Conservation (phyloP, 2,888 invertebrate genomes). For the Andrena praecox region DNA sequence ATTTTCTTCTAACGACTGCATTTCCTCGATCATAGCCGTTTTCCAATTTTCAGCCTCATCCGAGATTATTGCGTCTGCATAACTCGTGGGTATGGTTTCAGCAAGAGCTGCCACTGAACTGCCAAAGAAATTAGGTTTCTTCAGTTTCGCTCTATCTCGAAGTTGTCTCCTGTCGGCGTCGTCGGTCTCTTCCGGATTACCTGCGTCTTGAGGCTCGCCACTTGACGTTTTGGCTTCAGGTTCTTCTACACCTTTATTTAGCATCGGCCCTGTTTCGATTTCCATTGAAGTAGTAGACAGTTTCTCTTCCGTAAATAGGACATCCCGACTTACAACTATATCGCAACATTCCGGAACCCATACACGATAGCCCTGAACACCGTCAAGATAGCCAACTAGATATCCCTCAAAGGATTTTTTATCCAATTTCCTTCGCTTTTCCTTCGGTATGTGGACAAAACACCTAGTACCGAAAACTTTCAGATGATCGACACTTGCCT, state of each 20-base stretch:
- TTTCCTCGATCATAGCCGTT: background rate
- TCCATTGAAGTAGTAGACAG: background rate
- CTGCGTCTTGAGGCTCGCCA: background rate
- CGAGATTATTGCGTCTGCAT: background rate
- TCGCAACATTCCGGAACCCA: background rate
- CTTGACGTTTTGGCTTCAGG: background rate
- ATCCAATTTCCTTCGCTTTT: background rate
- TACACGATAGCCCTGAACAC: constrained; percentile 4
- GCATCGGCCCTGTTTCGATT: background rate
- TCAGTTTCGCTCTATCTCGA: background rate
- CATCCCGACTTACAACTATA: background rate
- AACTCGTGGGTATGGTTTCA: background rate
- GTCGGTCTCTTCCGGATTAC: background rate
- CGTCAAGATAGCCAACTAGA: constrained; percentile 5
- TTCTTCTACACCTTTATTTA: background rate
- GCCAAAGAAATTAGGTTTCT: background rate
- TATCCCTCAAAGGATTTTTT: background rate
- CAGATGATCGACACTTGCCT: background rate
- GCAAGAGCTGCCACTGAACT: background rate
- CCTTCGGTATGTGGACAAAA: background rate
- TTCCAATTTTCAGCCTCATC: constrained; percentile 1
- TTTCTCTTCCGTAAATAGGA: background rate
- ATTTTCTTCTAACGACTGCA: background rate
- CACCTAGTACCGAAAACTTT: constrained; percentile 11
- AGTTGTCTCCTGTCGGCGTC: background rate